Percentiles rank a stretch among this genome's conserved stretches.
These are phyloP conservation scores for Salvator merianae DNA, from an alignment of 2,113 vertebrate genomes.

Conservation along the genomic window DNA sequence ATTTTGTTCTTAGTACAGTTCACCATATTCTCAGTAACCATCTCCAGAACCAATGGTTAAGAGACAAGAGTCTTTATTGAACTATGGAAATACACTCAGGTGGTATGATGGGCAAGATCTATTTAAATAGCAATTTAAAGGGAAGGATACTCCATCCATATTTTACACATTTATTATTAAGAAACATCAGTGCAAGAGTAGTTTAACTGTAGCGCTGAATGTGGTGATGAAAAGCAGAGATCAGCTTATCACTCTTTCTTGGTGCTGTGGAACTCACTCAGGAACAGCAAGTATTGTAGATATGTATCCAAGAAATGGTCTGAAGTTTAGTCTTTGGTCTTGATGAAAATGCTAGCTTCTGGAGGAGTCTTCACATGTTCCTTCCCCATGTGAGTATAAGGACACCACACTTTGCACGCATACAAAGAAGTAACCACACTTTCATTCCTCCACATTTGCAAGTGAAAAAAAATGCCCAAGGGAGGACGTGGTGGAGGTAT, in stretches of 20 bases:
- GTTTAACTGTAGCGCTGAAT: too few relatives aligned
- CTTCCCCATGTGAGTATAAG: too few relatives aligned
- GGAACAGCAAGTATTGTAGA: too few relatives aligned
- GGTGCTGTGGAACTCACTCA: too few relatives aligned
- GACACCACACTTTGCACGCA: too few relatives aligned
- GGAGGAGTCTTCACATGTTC: background rate
- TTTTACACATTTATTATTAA: background rate
- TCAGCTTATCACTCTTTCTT: background rate
- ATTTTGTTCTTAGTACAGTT: too few relatives aligned
- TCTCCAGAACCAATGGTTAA: too few relatives aligned
- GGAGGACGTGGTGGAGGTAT: background rate
- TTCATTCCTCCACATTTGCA: background rate
- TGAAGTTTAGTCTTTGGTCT: too few relatives aligned
- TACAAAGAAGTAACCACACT: background rate
- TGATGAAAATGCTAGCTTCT: background rate
- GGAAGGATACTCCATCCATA: too few relatives aligned
- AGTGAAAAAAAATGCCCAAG: too few relatives aligned
- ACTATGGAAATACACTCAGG: background rate
- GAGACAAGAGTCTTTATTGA: background rate
- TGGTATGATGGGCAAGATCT: background rate
- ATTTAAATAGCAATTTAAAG: background rate
- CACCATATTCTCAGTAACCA: too few relatives aligned
- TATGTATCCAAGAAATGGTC: too few relatives aligned
- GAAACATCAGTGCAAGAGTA: background rate
- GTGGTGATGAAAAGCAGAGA: background rate